phyloP scores from a whole-genome alignment of 2,797 vertebrate genomes.

The Sebastes hopkinsi region DNA sequence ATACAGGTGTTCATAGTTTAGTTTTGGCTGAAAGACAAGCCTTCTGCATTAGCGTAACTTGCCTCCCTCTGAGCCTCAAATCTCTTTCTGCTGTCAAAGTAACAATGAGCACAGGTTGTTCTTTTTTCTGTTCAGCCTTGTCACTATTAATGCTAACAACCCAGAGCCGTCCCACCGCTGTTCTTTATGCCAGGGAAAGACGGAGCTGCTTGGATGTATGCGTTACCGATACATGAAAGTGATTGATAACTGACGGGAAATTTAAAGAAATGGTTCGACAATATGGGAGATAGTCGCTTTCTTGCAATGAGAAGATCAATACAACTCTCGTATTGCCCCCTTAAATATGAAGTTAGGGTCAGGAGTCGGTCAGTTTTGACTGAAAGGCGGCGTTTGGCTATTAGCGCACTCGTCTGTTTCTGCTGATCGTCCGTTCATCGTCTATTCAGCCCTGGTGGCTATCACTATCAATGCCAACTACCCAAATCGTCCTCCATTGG shows the following conservation, averaged over 20 bases:
- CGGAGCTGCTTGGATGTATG: background rate
- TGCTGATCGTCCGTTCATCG: background rate
- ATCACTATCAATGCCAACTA: background rate
- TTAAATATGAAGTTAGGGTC: background rate
- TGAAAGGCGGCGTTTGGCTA: background rate
- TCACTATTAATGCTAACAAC: background rate
- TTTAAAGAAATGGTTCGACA: background rate
- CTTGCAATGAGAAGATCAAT: background rate
- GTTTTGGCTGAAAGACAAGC: background rate
- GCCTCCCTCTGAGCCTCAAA: background rate
- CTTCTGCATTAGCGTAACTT: background rate
- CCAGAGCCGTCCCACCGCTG: background rate
- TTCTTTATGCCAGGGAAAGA: background rate
- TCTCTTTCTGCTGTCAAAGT: background rate
- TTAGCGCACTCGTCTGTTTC: background rate
- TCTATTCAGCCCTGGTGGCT: background rate
- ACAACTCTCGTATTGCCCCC: no score
- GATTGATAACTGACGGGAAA: background rate
- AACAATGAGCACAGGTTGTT: background rate
- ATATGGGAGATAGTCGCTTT: background rate
- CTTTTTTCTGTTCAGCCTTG: background rate
- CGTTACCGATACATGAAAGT: background rate
- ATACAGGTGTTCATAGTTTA: conserved; percentile 7
- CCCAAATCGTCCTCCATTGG: background rate
- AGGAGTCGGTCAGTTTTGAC: background rate